Conservation (phyloP, 2,797 vertebrate species). For the Thaleichthys pacificus region DNA sequence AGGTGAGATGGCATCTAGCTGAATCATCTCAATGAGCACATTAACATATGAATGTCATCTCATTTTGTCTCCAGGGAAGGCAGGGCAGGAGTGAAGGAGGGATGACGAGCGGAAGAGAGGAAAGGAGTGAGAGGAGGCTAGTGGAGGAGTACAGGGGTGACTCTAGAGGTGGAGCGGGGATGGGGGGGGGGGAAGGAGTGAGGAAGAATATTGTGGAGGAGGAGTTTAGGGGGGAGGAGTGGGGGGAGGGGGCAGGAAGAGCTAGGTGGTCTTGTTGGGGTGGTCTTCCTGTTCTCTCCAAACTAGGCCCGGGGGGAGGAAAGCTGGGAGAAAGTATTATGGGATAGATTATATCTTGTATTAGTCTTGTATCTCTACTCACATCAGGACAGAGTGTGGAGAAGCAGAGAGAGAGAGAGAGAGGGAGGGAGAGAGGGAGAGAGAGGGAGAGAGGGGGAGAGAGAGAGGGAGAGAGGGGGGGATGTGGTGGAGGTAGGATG, state of each 20-base stretch:
- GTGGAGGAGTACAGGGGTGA: background rate
- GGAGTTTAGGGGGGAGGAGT: constrained; percentile 2
- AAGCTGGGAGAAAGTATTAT: constrained; percentile 3
- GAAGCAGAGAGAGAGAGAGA: constrained; percentile 13
- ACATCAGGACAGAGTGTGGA: background rate
- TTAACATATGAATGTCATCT: constrained; percentile 66
- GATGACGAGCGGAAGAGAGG: background rate
- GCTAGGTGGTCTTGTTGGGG: background rate
- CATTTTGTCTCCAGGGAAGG: constrained; percentile 67
- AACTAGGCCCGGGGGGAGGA: constrained; percentile 2
- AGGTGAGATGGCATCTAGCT: constrained; percentile 11
- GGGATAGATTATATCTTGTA: background rate
- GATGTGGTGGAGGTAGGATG: no score
- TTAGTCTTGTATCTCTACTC: no score
- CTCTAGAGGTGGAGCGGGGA: background rate
- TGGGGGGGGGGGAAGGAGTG: background rate
- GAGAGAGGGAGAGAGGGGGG: background rate
- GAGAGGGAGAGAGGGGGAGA: background rate
- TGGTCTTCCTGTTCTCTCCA: background rate
- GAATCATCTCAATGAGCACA: constrained; percentile 22
- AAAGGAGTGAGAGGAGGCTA: background rate
- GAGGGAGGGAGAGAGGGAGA: background rate
- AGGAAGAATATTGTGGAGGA: background rate
- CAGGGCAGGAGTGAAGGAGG: constrained; percentile 34
- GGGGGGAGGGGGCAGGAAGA: background rate